These are phyloP conservation scores for Trichomycterus rosablanca DNA, from an alignment of 2,113 vertebrate species.

Conservation along the genomic window DNA sequence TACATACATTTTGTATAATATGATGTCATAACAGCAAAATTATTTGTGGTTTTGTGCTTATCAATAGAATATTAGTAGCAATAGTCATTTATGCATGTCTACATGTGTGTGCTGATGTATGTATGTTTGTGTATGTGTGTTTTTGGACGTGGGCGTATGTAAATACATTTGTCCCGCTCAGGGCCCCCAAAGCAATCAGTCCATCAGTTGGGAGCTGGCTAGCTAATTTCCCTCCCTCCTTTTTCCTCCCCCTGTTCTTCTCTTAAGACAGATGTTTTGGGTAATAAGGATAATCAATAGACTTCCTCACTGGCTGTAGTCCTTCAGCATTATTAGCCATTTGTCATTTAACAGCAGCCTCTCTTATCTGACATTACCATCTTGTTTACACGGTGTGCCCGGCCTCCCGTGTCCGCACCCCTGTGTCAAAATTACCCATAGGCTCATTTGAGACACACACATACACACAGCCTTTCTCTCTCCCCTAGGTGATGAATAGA, in stretches of 20 bases:
- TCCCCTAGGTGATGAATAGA: conserved; percentile 65
- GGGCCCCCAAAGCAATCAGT: conserved; percentile 68
- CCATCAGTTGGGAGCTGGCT: conserved; percentile 59
- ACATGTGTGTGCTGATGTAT: too few relatives aligned
- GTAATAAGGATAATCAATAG: conserved; percentile 79
- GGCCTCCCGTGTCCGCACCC: conserved; percentile 32
- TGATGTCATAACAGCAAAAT: too few relatives aligned
- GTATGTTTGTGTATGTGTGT: conserved; percentile 29
- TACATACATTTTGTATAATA: too few relatives aligned
- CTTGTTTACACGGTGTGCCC: conserved; percentile 59
- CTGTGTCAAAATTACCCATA: conserved; percentile 42
- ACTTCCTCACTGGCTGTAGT: conserved; percentile 55
- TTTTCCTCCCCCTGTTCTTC: conserved; percentile 36
- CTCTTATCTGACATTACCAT: conserved; percentile 64
- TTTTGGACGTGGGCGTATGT: conserved; percentile 12
- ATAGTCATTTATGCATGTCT: too few relatives aligned
- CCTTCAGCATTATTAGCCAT: conserved; percentile 57
- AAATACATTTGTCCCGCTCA: conserved; percentile 59
- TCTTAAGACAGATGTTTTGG: conserved; percentile 69
- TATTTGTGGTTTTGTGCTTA: too few relatives aligned
- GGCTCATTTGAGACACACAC: conserved; percentile 24
- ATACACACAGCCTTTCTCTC: conserved; percentile 30
- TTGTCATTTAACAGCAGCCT: conserved; percentile 63
- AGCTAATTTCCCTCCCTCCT: conserved; percentile 65
- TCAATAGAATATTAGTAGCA: too few relatives aligned